Evolutionary conservation across 2,888 invertebrate genomes (phyloP).

Genomic region (Noctua comes): DNA sequence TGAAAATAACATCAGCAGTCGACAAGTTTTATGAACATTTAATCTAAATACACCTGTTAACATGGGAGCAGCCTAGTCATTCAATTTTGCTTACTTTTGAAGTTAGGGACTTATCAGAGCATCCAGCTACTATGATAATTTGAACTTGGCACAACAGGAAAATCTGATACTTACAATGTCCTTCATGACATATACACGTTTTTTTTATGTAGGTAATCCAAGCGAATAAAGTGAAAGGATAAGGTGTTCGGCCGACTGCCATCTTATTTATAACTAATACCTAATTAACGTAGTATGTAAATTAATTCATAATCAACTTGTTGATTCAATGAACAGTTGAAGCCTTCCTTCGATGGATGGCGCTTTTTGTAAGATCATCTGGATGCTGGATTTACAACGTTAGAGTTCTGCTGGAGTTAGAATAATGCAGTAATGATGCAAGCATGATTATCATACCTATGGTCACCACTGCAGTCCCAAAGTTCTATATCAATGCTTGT

Average conservation of each 20-base stretch:
- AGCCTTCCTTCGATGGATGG: conserved; percentile 54
- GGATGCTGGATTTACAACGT: neutral
- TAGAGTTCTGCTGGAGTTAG: no score
- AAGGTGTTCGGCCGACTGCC: neutral
- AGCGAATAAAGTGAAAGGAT: conserved; percentile 35
- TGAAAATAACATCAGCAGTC: conserved; percentile 73
- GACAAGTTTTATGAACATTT: neutral
- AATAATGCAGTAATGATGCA: neutral
- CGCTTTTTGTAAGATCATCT: conserved; percentile 41
- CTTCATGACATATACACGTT: neutral
- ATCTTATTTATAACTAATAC: neutral
- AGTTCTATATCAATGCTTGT: conserved; percentile 93
- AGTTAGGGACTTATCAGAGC: neutral
- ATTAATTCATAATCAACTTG: conserved; percentile 29
- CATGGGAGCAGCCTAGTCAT: neutral
- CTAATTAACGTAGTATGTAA: neutral
- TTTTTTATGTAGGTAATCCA: neutral
- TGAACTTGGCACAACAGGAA: neutral
- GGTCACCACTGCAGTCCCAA: conserved; percentile 95
- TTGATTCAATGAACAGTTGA: conserved; percentile 33
- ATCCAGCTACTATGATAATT: neutral
- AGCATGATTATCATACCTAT: conserved; percentile 87
- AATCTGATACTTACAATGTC: neutral
- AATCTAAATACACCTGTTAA: no score
- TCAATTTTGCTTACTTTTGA: neutral